Percentiles rank a stretch among this genome's conserved stretches.
phyloP scores from a whole-genome alignment of 2,888 invertebrate genomes.

The Nephrotoma guestfalica region DNA sequence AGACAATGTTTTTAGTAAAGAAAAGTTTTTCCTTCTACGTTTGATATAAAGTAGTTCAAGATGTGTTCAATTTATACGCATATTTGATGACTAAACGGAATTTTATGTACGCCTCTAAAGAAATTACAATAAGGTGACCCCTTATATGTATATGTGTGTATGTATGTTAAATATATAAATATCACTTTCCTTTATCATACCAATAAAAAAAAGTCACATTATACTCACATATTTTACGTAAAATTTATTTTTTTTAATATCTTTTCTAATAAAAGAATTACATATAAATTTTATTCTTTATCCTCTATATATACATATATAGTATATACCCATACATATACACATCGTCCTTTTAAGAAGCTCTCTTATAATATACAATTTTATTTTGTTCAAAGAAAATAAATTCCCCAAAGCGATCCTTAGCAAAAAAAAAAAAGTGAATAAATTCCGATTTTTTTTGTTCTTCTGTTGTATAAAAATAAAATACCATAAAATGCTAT shows the following conservation, averaged over 20 bases:
- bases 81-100: neutral
- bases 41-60: neutral
- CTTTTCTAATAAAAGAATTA: neutral
- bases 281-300: neutral
- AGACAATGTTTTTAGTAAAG: neutral
- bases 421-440: neutral
- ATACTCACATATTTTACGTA: neutral
- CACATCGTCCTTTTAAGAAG: neutral
- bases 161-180: neutral
- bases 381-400: neutral
- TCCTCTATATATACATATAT: neutral
- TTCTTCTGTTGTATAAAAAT: neutral
- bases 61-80: neutral
- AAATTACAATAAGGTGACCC: neutral
- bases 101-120: neutral
- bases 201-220: neutral
- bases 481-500: slow-evolving; percentile 1
- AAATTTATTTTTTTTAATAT: neutral
- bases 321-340: neutral
- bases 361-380: neutral
- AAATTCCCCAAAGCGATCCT: slow-evolving; percentile 2
- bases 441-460: neutral
- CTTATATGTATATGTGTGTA: neutral
- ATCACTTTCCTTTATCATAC: neutral
- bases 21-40: neutral